Base-by-base conservation (phyloP, 1,140 invertebrate genomes). In the Diorhabda carinulata region DNA sequence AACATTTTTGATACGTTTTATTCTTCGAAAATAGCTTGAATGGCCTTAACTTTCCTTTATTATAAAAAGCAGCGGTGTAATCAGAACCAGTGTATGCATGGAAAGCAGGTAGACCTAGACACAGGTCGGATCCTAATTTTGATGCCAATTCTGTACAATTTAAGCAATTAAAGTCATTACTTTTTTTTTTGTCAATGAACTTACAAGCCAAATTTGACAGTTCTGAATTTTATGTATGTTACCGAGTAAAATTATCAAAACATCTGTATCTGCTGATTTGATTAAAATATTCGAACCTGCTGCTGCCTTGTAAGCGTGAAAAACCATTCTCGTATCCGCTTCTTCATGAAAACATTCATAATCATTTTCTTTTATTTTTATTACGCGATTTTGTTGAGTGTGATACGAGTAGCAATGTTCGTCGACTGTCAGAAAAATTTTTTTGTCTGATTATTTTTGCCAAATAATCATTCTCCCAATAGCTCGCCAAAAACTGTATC, bases 141-240 rank as follows among this genome's bases (percentile, higher is more conserved):
- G n/a, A n/a, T n/a, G n/a, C n/a, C n/a, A n/a, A n/a, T n/a, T n/a
- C n/a, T n/a, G n/a, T n/a, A n/a, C n/a, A n/a, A n/a, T n/a, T n/a
- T n/a, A n/a, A n/a, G 1, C 25, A 25, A 25, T 25, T 25, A 25
- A 25, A 25, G 25, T 25, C 25, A 25, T 25, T 25, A 25, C 25
- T 90, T 84, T 81, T 89, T n/a, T 81, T 43, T 56, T 56, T 56
- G 52, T 7, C 52, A n/a, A 56, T 6, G 70, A 66, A 73, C 56
- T 68, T 47, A 74, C 72, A 58, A 79, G 52, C 64, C 71, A 77
- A 74, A 76, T 73, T 74, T 72, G 43, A 69, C 25, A 25, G 25
- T 25, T 25, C 25, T 25, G 25, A 25, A 78, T 8, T 74, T 74
- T 78, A 41, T 78, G 73, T 66, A 78, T 77, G 74, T 78, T 77